Percentiles rank a stretch among this genome's conserved stretches.
These are phyloP conservation scores for Indicator maculatus DNA, from an alignment of 2,113 vertebrate species.

Conservation along the genomic window DNA sequence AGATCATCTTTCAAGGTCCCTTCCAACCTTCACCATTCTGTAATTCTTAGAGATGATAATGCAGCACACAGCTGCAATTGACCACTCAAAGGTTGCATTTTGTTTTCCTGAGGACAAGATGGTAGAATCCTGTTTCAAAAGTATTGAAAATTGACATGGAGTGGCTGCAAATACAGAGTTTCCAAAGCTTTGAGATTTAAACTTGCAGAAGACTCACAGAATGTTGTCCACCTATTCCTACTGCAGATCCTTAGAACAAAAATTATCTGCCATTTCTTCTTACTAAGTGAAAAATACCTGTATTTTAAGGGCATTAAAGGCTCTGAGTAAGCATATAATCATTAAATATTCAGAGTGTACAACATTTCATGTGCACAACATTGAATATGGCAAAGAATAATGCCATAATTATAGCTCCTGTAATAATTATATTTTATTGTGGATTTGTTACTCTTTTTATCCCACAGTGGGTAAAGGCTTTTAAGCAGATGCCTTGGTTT, in stretches of 20 bases:
- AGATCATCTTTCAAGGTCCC: not conserved
- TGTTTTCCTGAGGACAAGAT: not conserved
- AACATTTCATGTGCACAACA: not conserved
- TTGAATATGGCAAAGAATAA: slow-evolving; percentile 1
- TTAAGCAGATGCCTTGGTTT: slow-evolving; percentile 48
- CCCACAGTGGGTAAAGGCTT: slow-evolving; percentile 14
- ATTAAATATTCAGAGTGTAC: slow-evolving; percentile 51
- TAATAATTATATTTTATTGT: slow-evolving; percentile 33
- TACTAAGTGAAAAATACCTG: slow-evolving; percentile 27
- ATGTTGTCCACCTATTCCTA: not conserved
- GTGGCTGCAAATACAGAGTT: not conserved
- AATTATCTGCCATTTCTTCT: slow-evolving; percentile 24
- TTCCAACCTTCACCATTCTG: too few relatives aligned
- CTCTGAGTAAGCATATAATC: slow-evolving; percentile 40
- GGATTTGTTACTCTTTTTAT: not conserved
- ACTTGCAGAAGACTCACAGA: not conserved
- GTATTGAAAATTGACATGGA: not conserved
- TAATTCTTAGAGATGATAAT: not conserved
- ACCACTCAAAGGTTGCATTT: not conserved
- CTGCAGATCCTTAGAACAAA: slow-evolving; percentile 16
- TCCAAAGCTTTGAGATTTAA: slow-evolving; percentile 3
- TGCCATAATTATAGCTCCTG: not conserved
- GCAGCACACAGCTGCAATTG: not conserved
- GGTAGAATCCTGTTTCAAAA: not conserved
- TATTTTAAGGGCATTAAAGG: slow-evolving; percentile 1